Conservation (phyloP, 1,140 invertebrate species). For the Ylistrum balloti region DNA sequence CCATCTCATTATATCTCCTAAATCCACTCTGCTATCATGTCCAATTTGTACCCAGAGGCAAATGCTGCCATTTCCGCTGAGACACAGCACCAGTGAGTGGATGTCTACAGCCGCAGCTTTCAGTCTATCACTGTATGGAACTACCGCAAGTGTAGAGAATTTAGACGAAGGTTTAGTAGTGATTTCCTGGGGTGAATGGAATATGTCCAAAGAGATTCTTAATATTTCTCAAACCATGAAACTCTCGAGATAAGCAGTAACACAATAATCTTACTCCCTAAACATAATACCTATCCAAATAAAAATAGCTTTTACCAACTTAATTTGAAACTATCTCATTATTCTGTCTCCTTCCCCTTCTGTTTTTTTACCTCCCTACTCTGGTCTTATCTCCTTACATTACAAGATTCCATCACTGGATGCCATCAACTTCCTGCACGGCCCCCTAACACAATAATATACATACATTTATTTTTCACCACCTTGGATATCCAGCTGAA, state of each 20-base stretch:
- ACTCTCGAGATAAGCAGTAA: background rate
- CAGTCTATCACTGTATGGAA: conserved; percentile 23
- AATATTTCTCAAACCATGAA: no score
- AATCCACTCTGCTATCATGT: conserved; percentile 33
- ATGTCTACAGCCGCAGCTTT: background rate
- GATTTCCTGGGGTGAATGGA: background rate
- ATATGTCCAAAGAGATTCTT: background rate
- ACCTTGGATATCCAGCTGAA: background rate
- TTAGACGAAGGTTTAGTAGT: conserved; percentile 12
- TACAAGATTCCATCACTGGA: conserved; percentile 2
- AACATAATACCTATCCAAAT: background rate
- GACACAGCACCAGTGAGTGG: background rate
- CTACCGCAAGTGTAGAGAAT: background rate
- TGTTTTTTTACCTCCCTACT: background rate
- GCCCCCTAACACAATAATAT: background rate
- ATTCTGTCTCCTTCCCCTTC: background rate
- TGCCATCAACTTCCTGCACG: background rate
- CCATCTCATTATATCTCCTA: conserved; percentile 38
- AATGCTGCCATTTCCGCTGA: conserved; percentile 31
- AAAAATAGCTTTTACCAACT: background rate
- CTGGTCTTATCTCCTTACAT: background rate
- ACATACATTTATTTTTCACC: background rate
- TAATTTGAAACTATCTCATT: background rate
- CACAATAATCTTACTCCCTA: background rate
- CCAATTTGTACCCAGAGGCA: conserved; percentile 37